Percentiles rank a stretch among this genome's conserved stretches.
phyloP scores from a whole-genome alignment of 2,888 invertebrate genomes.

The Synanthedon tipuliformis region DNA sequence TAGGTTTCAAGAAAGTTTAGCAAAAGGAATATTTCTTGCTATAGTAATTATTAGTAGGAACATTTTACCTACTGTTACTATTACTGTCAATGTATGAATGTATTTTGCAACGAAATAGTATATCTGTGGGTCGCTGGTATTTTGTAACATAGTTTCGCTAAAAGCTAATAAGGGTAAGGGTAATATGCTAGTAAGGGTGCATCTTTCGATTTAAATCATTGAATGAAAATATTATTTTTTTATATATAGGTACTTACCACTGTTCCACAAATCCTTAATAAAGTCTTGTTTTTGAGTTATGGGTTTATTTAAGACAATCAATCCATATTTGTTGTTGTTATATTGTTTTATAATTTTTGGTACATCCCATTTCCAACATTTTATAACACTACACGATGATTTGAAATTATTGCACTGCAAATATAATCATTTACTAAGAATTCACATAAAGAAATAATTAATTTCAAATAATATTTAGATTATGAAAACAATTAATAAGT shows the following conservation, averaged over 20 bases:
- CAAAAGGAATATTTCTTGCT: too few relatives aligned
- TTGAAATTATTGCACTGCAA: conserved; percentile 22
- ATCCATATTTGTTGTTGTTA: conserved; percentile 60
- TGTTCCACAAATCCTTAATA: conserved; percentile 74
- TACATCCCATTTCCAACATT: conserved; percentile 41
- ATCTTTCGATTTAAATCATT: too few relatives aligned
- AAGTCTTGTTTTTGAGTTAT: conserved; percentile 62
- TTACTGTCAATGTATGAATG: too few relatives aligned
- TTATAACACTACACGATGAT: conserved; percentile 17
- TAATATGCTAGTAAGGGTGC: too few relatives aligned
- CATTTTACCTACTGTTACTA: too few relatives aligned
- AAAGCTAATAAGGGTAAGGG: too few relatives aligned
- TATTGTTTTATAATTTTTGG: conserved; percentile 11
- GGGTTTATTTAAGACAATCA: conserved; percentile 76
- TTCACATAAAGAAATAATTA: conserved; percentile 22
- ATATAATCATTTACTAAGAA: conserved; percentile 21
- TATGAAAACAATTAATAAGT: background rate
- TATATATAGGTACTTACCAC: conserved; percentile 68
- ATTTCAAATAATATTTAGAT: background rate
- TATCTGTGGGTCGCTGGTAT: too few relatives aligned
- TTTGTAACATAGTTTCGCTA: too few relatives aligned
- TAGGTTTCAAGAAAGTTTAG: too few relatives aligned
- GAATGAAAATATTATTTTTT: conserved; percentile 5
- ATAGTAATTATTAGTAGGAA: too few relatives aligned
- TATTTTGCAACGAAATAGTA: too few relatives aligned